Evolutionary conservation across 2,888 invertebrate species (phyloP).

Genomic region (Therioaphis trifolii): DNA sequence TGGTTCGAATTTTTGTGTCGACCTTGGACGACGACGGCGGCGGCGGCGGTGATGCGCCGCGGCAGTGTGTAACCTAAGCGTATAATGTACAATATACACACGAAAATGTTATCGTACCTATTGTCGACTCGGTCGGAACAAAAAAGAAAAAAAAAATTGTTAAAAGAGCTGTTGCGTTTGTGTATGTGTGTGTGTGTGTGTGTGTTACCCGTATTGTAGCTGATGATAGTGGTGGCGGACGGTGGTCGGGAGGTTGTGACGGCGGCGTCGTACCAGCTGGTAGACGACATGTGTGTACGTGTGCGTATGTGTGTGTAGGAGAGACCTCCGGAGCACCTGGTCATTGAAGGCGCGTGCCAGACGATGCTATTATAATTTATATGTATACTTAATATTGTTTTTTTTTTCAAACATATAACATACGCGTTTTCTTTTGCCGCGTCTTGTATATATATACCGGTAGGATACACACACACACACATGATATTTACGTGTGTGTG

Average conservation of each 20-base stretch:
- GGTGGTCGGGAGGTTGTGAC: too few species aligned
- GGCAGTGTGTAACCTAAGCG: neutral
- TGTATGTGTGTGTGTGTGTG: neutral
- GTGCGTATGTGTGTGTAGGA: neutral
- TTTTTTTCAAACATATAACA: neutral
- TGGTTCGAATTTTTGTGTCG: conserved; percentile 12
- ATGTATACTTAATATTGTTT: conserved; percentile 2
- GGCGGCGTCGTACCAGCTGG: conserved; percentile 45
- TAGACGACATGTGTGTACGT: conserved; percentile 43
- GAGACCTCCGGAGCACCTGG: conserved; percentile 52
- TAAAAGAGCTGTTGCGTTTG: neutral
- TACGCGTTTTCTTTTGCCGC: neutral
- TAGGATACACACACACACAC: neutral
- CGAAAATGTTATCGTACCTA: neutral
- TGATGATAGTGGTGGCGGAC: neutral
- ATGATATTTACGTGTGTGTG: neutral
- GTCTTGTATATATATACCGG: too few species aligned
- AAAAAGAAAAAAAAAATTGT: conserved; percentile 16
- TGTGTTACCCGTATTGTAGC: neutral
- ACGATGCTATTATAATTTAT: conserved; percentile 28
- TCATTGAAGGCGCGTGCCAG: conserved; percentile 60
- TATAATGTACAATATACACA: neutral
- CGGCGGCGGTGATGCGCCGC: neutral
- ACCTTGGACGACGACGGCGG: conserved; percentile 23
- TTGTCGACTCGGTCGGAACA: neutral